Evolutionary conservation across 2,113 vertebrate species (phyloP).

Genomic region (Pteropus alecto): DNA sequence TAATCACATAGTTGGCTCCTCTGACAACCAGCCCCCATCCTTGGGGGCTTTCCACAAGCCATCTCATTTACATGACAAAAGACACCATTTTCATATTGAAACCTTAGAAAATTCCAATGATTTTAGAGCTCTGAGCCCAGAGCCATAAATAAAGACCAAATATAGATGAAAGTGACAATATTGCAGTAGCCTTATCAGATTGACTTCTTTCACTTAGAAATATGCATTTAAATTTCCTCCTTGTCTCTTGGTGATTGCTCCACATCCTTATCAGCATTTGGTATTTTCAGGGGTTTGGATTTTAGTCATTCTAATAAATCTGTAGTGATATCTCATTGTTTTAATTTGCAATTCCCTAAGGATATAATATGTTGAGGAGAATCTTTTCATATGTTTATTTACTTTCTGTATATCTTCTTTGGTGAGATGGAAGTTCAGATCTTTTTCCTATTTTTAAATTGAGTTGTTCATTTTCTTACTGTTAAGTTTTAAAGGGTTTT

Average conservation of each 20-base stretch:
- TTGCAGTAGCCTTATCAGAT: background rate
- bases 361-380: background rate
- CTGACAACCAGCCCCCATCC: background rate
- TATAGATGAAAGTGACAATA: background rate
- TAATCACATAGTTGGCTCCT: background rate
- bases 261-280: background rate
- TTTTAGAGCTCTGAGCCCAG: background rate
- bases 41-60: background rate
- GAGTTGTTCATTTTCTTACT: background rate
- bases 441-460: background rate
- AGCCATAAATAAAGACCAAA: background rate
- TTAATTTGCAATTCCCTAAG: background rate
- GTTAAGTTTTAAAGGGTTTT: background rate
- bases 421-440: background rate
- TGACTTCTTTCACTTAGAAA: background rate
- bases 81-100: background rate
- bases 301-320: background rate
- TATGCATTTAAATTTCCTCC: background rate
- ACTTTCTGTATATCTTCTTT: background rate
- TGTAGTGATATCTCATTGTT: background rate
- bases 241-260: background rate
- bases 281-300: background rate
- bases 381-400: background rate
- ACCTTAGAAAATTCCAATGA: background rate
- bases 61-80: background rate